Evolutionary conservation across 1,140 invertebrate species (phyloP), one percentile per base, ranked within the genome.

Genomic region (Antheraea pernyi): DNA sequence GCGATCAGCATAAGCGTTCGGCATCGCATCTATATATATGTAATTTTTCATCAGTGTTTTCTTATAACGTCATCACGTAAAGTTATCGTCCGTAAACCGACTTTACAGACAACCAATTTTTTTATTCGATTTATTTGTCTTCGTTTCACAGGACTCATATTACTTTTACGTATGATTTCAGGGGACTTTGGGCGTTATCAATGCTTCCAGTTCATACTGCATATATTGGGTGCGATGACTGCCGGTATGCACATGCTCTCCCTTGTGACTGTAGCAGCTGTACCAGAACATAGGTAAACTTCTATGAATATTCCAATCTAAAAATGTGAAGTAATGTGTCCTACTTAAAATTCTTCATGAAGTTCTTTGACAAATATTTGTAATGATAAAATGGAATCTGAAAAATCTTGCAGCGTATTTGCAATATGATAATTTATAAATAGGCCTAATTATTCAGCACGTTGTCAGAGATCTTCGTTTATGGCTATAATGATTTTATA

Each of bases 121-220:
- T 30, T 30, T 1, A 30, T 30, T 30, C 22, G 4, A 30, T 30
- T 30, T 30, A 4, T 30, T 30, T 4, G 22, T 30, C 22, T 30
- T 30, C 5, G 46, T 16, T 2, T 16, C 16, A 53, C 13, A 53
- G 6, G 1, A 53, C 13, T 53, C 9, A 53, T 53, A 16, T 16
- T n/a, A 48, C 16, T 53, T 53, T 6, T 53, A 13, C 13, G 5
- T 53, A n/a, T 53, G 46, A 66, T 90, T 93, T 58, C 88, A 96
- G 96, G 96, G 19, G 96, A 97, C 78, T 97, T 97, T 87, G 96
- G 96, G 30, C 94, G 94, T 77, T 97, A 97, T 77, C 96, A 97
- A 91, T 93, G 92, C 64, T 94, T 94, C 77, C 96, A 97, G 80
- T 97, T 96, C 78, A 89, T 94, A 7, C 93, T 97, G 0, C 96